Evolutionary conservation across 2,888 invertebrate genomes (phyloP).

Genomic region (Hirudinaria manillensis): DNA sequence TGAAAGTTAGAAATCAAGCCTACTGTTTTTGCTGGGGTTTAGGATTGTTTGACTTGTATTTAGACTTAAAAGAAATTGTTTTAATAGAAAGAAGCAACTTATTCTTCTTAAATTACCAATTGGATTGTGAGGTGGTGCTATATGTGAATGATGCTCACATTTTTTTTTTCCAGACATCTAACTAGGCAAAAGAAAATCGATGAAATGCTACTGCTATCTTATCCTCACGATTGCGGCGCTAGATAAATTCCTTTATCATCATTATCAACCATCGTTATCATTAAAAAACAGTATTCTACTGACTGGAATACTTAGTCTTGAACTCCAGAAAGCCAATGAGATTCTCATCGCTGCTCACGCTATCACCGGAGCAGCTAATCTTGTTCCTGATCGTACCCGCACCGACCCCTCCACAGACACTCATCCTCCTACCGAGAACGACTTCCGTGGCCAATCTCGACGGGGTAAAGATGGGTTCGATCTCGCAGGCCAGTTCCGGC

Average conservation of each 20-base stretch:
- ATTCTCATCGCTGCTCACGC: constrained; percentile 16
- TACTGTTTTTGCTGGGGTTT: not conserved
- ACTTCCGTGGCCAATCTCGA: constrained; percentile 25
- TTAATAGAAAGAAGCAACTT: too few relatives aligned
- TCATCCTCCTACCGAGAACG: constrained; percentile 19
- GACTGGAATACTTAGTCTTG: constrained; percentile 26
- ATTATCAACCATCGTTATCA: too few relatives aligned
- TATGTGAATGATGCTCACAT: too few relatives aligned
- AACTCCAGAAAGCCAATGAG: constrained; percentile 30
- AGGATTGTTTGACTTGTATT: too few relatives aligned
- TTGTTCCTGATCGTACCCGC: constrained; percentile 28
- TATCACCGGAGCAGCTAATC: not conserved
- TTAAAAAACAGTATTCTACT: not conserved
- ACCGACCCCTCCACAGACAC: constrained; percentile 25
- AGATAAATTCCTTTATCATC: too few relatives aligned
- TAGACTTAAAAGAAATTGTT: too few relatives aligned
- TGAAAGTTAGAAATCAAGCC: not conserved
- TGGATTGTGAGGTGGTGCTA: too few relatives aligned
- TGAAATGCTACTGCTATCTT: too few relatives aligned
- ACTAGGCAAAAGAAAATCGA: too few relatives aligned
- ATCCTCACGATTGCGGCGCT: too few relatives aligned
- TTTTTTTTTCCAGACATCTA: too few relatives aligned
- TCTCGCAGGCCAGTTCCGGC: constrained; percentile 11
- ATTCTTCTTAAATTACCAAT: too few relatives aligned
- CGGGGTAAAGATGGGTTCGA: constrained; percentile 23